These are phyloP conservation scores for Pelobates cultripes DNA, from an alignment of 2,797 vertebrate genomes.

Conservation along the genomic window DNA sequence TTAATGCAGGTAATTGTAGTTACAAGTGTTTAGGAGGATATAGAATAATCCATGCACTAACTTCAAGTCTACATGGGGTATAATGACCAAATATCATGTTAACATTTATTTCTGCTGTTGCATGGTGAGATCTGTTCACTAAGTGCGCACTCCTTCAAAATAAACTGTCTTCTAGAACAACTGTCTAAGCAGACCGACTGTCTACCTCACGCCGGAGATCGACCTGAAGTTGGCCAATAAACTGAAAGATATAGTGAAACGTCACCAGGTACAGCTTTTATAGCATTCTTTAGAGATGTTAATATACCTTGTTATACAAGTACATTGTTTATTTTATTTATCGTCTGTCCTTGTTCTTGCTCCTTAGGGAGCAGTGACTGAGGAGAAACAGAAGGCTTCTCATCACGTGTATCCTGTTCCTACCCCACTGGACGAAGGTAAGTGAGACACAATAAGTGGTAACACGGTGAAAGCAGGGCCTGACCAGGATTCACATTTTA, in stretches of 20 bases:
- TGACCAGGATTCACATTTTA: too few species aligned
- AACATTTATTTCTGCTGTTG: too few species aligned
- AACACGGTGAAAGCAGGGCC: too few species aligned
- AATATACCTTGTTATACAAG: too few species aligned
- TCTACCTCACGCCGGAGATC: conserved; percentile 91
- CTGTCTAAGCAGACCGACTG: conserved; percentile 90
- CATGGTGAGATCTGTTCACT: not conserved
- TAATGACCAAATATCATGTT: too few species aligned
- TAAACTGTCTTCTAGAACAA: conserved; percentile 80
- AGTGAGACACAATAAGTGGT: conserved; percentile 16
- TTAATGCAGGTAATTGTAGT: conserved; percentile 84
- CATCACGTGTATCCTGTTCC: conserved; percentile 89
- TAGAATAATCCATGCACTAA: too few species aligned
- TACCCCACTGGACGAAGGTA: conserved; percentile 89
- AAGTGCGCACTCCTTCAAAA: not conserved
- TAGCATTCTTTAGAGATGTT: too few species aligned
- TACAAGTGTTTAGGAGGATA: too few species aligned
- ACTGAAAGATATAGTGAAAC: conserved; percentile 95
- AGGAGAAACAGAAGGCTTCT: conserved; percentile 95
- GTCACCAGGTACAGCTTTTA: conserved; percentile 85
- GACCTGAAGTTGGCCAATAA: conserved; percentile 93
- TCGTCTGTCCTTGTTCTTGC: not conserved
- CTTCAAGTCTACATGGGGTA: too few species aligned
- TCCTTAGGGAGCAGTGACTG: conserved; percentile 87
- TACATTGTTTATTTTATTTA: too few species aligned